phyloP scores from a whole-genome alignment of 2,797 vertebrate species.

The Mastacembelus armatus region DNA sequence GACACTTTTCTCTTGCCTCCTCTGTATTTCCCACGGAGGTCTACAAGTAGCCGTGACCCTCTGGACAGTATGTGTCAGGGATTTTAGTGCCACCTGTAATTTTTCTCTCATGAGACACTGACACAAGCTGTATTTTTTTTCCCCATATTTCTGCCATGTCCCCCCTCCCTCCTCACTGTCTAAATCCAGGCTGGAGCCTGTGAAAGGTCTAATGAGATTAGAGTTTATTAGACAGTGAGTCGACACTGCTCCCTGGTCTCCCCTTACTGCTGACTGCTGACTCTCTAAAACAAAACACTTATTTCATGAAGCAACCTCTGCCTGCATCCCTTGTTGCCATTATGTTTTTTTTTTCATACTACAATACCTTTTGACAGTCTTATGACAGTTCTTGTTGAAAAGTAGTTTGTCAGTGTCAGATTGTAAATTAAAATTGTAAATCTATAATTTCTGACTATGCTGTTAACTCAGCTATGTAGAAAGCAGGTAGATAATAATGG shows the following conservation, averaged over 20 bases:
- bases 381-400: slow-evolving; percentile 11
- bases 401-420: background rate
- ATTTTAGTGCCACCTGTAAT: slow-evolving; percentile 62
- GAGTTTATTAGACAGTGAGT: slow-evolving; percentile 74
- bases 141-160: slow-evolving; percentile 38
- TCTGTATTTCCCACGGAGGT: slow-evolving; percentile 68
- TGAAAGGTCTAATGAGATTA: slow-evolving; percentile 78
- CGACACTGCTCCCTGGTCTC: slow-evolving; percentile 52
- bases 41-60: slow-evolving; percentile 44
- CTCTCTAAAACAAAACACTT: slow-evolving; percentile 62
- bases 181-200: slow-evolving; percentile 67
- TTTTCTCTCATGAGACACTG: slow-evolving; percentile 52
- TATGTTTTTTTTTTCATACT: slow-evolving; percentile 19
- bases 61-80: slow-evolving; percentile 37
- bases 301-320: slow-evolving; percentile 18
- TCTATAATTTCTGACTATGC: background rate
- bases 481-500: background rate
- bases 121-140: slow-evolving; percentile 39
- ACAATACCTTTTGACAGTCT: too few relatives aligned
- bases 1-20: slow-evolving; percentile 49
- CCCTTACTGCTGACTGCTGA: slow-evolving; percentile 60
- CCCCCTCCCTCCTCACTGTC: slow-evolving; percentile 48
- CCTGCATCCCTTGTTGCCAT: slow-evolving; percentile 12
- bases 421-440: background rate
- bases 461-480: background rate